Percentiles rank a stretch among this genome's conserved stretches.
Conservation (phyloP, 2,888 invertebrate species). For the Serripes groenlandicus region DNA sequence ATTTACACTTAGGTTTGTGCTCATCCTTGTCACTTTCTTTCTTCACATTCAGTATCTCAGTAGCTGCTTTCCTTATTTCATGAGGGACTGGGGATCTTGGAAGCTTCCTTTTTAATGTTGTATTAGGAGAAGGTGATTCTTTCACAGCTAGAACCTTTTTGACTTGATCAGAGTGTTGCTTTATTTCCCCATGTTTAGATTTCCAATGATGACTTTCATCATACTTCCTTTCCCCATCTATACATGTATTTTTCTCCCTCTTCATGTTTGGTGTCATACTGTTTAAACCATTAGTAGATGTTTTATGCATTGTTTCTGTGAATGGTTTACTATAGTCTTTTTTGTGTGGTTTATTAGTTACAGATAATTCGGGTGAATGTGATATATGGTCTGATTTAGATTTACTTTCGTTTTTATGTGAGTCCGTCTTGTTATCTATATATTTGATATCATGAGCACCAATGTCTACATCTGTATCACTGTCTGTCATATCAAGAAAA, state of each 20-base stretch:
- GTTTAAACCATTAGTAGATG: no score
- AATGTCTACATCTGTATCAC: constrained; percentile 35
- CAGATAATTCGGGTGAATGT: no score
- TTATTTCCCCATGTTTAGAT: no score
- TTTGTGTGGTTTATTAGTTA: constrained; percentile 45
- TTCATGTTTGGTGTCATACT: no score
- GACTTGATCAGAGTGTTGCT: no score
- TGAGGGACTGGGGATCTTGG: constrained; percentile 34
- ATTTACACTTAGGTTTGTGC: constrained; percentile 89
- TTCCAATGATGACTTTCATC: no score
- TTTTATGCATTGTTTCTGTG: no score
- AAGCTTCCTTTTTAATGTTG: constrained; percentile 43
- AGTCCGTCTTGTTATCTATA: background rate
- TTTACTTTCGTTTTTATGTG: background rate
- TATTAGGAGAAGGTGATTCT: constrained; percentile 4
- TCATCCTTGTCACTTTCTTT: constrained; percentile 30
- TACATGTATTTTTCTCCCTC: no score
- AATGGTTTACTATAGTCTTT: constrained; percentile 50
- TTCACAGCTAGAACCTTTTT: no score
- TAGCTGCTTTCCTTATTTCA: constrained; percentile 60
- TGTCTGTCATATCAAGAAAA: constrained; percentile 56
- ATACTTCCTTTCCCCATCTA: no score
- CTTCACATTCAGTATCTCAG: constrained; percentile 44
- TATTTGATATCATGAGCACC: background rate
- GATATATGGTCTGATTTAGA: background rate